Percentiles rank a stretch among this genome's conserved stretches.
Conservation (phyloP, 2,113 vertebrate species). For the Eupsittula cactorum region DNA sequence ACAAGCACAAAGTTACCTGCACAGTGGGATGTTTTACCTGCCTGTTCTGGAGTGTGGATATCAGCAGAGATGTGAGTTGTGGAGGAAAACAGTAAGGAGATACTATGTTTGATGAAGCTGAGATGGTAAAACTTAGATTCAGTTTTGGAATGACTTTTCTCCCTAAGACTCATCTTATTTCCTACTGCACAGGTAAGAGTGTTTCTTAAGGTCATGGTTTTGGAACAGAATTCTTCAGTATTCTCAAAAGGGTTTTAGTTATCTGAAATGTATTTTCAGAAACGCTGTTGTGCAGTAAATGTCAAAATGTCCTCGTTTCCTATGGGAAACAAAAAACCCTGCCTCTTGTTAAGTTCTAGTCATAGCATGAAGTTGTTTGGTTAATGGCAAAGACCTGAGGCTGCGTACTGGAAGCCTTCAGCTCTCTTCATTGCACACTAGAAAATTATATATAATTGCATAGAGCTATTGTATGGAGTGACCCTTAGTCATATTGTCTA, state of each 20-base stretch:
- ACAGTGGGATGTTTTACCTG: not conserved
- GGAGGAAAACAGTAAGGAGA: not conserved
- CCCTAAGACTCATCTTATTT: not conserved
- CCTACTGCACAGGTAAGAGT: not conserved
- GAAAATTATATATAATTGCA: constrained; percentile 6
- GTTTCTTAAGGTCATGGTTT: not conserved
- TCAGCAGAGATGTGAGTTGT: not conserved
- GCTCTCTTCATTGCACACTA: not conserved
- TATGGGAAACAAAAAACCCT: not conserved
- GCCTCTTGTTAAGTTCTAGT: not conserved
- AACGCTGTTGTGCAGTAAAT: not conserved
- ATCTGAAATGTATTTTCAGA: not conserved
- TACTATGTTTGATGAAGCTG: not conserved
- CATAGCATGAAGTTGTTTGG: not conserved
- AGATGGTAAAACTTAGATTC: not conserved
- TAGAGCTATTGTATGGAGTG: not conserved
- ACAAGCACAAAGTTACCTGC: accelerated
- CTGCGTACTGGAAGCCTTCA: not conserved
- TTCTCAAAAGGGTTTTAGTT: not conserved
- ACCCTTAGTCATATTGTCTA: constrained; percentile 55
- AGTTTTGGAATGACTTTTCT: not conserved
- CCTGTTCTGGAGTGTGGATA: not conserved
- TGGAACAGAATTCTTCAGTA: not conserved
- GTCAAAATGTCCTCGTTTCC: not conserved
- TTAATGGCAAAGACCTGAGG: not conserved